A percentile compares a stretch with the other conserved stretches of the same genome.
phyloP scores from a whole-genome alignment of 2,797 vertebrate genomes.

The Alosa sapidissima region DNA sequence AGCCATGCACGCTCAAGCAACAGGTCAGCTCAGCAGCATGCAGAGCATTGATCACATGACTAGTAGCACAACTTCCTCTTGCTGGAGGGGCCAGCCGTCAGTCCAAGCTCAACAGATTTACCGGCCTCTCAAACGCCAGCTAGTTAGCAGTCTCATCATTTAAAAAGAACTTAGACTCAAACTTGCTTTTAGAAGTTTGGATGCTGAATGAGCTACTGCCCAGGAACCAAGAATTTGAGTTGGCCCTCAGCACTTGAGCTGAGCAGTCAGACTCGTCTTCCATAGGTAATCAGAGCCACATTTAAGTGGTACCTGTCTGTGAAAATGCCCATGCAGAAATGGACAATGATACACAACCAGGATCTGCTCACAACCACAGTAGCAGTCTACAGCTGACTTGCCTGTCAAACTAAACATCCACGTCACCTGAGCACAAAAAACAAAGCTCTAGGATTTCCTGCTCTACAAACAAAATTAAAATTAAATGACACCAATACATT shows the following conservation, averaged over 20 bases:
- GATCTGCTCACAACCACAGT: not conserved
- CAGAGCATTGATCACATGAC: not conserved
- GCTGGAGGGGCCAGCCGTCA: not conserved
- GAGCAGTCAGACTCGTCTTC: not conserved
- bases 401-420: not conserved
- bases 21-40: not conserved
- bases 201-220: not conserved
- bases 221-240: not conserved
- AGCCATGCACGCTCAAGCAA: not conserved
- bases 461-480: not conserved
- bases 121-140: not conserved
- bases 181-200: not conserved
- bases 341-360: not conserved
- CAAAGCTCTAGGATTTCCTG: not conserved
- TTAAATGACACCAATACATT: not conserved
- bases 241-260: not conserved
- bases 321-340: not conserved
- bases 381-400: not conserved
- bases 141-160: not conserved
- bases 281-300: not conserved
- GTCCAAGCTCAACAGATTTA: not conserved
- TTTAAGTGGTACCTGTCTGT: not conserved
- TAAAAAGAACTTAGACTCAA: not conserved
- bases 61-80: constrained; percentile 5
- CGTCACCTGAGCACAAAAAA: not conserved